A percentile compares a stretch with the other conserved stretches of the same genome.
phyloP scores from a whole-genome alignment of 2,888 invertebrate genomes.

The Unio delphinus region DNA sequence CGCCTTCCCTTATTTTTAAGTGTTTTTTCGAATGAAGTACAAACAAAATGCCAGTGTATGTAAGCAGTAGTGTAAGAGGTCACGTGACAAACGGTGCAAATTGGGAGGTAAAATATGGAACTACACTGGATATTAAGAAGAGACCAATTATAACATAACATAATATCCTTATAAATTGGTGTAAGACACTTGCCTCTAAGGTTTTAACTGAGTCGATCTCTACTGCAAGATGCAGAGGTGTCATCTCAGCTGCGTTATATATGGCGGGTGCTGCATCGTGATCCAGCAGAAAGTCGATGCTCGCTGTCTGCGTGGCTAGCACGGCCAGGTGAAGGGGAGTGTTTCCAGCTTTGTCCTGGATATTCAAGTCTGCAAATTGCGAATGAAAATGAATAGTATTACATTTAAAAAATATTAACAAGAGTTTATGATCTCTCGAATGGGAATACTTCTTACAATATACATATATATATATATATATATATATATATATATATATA shows the following conservation, averaged over 20 bases:
- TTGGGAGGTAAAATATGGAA: not conserved
- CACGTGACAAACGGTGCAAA: not conserved
- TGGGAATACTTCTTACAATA: not conserved
- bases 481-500: too few species aligned
- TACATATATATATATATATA: too few species aligned
- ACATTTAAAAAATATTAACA: not conserved
- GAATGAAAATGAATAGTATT: not conserved
- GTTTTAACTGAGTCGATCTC: slow-evolving; percentile 39
- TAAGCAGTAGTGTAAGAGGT: not conserved
- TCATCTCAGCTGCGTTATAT: slow-evolving; percentile 84
- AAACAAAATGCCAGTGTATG: slow-evolving; percentile 4
- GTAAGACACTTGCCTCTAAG: slow-evolving; percentile 40
- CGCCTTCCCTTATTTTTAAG: too few species aligned
- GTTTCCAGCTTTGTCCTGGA: slow-evolving; percentile 76
- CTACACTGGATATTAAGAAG: not conserved
- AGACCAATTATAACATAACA: not conserved
- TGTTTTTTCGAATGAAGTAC: too few species aligned
- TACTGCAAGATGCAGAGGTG: slow-evolving; percentile 81
- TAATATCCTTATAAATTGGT: not conserved
- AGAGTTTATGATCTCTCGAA: not conserved
- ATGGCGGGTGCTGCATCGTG: slow-evolving; percentile 80
- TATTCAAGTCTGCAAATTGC: slow-evolving; percentile 50
- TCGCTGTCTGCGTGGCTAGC: slow-evolving; percentile 81
- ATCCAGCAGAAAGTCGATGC: slow-evolving; percentile 80
- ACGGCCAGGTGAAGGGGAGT: slow-evolving; percentile 88